Base-by-base conservation (phyloP, 2,113 vertebrate species). In the Halichoerus grypus region DNA sequence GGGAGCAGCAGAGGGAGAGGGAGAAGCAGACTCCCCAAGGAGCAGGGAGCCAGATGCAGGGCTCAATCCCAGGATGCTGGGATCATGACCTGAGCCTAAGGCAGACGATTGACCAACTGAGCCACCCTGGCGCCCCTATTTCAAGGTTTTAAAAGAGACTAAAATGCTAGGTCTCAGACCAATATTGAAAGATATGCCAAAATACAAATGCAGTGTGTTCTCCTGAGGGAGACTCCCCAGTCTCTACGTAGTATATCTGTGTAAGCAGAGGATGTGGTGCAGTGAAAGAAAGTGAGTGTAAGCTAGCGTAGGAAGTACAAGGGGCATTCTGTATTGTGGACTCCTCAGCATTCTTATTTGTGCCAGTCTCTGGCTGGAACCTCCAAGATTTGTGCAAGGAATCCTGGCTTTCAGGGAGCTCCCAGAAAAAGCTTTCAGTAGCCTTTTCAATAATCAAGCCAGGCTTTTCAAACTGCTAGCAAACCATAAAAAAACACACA, bases 201-300 rank as follows among this genome's bases (percentile, higher is more conserved):
- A 88, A 49, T 42, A 14, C 31, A 88, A 71, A 77, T 21, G 2
- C 33, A 55, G 21, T 55, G 65, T 26, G 28, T 42, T 51, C 22
- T 72, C 26, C 8, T 72, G n/a, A 84, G 18, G n/a, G 1, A 39
- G 18, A 71, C 7, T 13, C 18, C 31, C 11, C 49, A 51, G 31
- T 86, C 31, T 88, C 21, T 33, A 19, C 1, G 51, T 16, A 0
- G 2, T 22, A 3, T 46, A 4, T 3, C 8, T 26, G 8, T 11
- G 39, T 65, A 22, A 94, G 49, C 11, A 51, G 81, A 92, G 15
- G 16, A 42, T 4, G 15, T 13, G 31, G 10, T 36, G 14, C 5
- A 10, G 2, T 14, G 2, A 42, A 39, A 83, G 49, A 63, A 49
- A 33, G 13, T 28, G 31, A 22, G 2, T 46, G 77, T n/a, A 67